phyloP scores from a whole-genome alignment of 1,140 invertebrate genomes.

The Reticulitermes speratus region DNA sequence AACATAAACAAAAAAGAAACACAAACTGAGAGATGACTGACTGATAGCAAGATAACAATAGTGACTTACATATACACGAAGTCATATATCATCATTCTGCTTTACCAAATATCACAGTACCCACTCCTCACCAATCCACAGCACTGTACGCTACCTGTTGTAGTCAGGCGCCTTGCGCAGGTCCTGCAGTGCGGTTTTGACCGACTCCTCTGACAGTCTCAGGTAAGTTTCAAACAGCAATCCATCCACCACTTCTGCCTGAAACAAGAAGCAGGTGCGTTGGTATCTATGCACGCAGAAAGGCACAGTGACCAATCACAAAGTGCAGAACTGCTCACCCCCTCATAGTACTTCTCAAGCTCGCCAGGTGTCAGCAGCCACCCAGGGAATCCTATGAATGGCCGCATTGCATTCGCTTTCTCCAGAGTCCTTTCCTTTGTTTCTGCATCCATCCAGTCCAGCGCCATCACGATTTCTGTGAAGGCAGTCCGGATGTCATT shows the following conservation, averaged over 20 bases:
- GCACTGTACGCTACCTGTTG: constrained; percentile 49
- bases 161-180: constrained; percentile 62
- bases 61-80: no score
- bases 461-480: constrained; percentile 62
- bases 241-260: constrained; percentile 62
- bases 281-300: not conserved
- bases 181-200: constrained; percentile 59
- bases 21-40: no score
- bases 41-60: no score
- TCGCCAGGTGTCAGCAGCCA: constrained; percentile 54
- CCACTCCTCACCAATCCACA: not conserved
- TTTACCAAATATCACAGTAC: not conserved
- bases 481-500: constrained; percentile 70
- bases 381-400: constrained; percentile 70
- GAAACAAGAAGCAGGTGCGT: constrained; percentile 33
- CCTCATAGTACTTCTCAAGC: constrained; percentile 59
- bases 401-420: constrained; percentile 65
- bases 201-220: constrained; percentile 56
- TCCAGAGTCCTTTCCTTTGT: constrained; percentile 61
- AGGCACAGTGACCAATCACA: constrained; percentile 19
- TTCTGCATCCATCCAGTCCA: constrained; percentile 77
- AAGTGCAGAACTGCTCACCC: constrained; percentile 45
- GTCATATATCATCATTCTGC: no score
- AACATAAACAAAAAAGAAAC: no score
- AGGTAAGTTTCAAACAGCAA: constrained; percentile 61